Conservation (phyloP, 2,888 invertebrate genomes). For the Brenthis ino region DNA sequence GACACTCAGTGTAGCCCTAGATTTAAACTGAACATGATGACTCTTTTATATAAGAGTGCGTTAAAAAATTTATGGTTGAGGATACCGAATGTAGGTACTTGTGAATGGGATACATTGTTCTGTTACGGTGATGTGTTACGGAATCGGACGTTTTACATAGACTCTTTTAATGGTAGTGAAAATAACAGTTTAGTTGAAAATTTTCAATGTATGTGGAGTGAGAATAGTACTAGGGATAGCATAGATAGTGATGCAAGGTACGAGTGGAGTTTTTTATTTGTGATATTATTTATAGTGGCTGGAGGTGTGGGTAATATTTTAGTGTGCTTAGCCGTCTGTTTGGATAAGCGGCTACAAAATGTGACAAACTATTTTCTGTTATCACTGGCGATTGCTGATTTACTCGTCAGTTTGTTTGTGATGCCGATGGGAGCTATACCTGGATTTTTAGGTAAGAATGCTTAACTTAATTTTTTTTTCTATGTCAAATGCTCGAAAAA, state of each 20-base stretch:
- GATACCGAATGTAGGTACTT: slow-evolving; percentile 59
- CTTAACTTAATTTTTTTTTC: slow-evolving; percentile 8
- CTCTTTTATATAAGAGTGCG: slow-evolving; percentile 68
- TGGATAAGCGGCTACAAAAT: slow-evolving; percentile 95
- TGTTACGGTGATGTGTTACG: slow-evolving; percentile 56
- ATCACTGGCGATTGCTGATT: slow-evolving; percentile 95
- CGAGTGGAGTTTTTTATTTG: slow-evolving; percentile 93
- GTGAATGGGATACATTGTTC: slow-evolving; percentile 61
- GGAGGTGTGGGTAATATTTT: slow-evolving; percentile 95
- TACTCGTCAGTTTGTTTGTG: slow-evolving; percentile 95
- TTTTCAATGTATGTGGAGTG: slow-evolving; percentile 69
- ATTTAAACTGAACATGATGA: slow-evolving; percentile 70
- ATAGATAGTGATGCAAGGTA: slow-evolving; percentile 63
- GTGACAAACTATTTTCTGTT: slow-evolving; percentile 97
- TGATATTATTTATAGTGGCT: slow-evolving; percentile 92
- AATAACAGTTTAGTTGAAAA: slow-evolving; percentile 51
- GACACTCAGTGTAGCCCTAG: slow-evolving; percentile 64
- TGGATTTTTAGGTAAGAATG: slow-evolving; percentile 92
- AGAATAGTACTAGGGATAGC: slow-evolving; percentile 54
- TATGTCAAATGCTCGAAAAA: neutral
- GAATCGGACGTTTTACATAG: slow-evolving; percentile 68
- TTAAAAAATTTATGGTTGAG: slow-evolving; percentile 69
- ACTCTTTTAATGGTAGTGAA: slow-evolving; percentile 50
- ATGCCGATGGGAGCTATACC: slow-evolving; percentile 98
- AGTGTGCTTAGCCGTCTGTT: slow-evolving; percentile 95